Evolutionary conservation across 2,888 invertebrate genomes (phyloP).

Genomic region (Dryobota labecula): DNA sequence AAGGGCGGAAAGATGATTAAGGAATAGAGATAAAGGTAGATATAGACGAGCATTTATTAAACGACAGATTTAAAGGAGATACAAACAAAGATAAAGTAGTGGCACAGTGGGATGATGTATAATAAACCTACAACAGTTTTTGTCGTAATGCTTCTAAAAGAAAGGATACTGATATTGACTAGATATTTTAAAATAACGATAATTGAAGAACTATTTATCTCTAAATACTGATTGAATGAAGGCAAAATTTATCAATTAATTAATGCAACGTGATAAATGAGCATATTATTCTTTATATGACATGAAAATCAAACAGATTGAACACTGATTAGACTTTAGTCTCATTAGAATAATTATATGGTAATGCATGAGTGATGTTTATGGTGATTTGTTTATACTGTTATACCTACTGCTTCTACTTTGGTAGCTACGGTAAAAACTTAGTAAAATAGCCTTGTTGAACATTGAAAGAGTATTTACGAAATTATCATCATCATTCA

Average conservation of each 20-base stretch:
- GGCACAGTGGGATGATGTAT: too few species aligned
- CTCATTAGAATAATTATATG: conserved; percentile 2
- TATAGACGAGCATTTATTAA: not conserved
- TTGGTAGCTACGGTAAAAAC: not conserved
- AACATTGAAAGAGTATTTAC: not conserved
- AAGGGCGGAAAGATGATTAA: not conserved
- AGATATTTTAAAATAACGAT: not conserved
- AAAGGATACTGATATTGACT: not conserved
- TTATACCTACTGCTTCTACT: not conserved
- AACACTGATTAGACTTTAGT: conserved; percentile 12
- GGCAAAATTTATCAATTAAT: not conserved
- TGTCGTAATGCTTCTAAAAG: not conserved
- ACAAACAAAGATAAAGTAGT: not conserved
- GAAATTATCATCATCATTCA: conserved; percentile 1
- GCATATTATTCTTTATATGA: not conserved
- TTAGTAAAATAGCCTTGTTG: not conserved
- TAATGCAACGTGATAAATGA: not conserved
- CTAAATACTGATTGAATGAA: not conserved
- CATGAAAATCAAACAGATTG: not conserved
- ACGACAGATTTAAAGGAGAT: not conserved
- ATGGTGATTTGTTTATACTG: not conserved
- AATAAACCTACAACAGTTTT: too few species aligned
- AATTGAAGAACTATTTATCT: not conserved
- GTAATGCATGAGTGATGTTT: not conserved
- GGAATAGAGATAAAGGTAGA: not conserved